Percentiles rank a stretch among this genome's conserved stretches.
Conservation (phyloP, 1,140 invertebrate species). For the Globodera ellingtonae region DNA sequence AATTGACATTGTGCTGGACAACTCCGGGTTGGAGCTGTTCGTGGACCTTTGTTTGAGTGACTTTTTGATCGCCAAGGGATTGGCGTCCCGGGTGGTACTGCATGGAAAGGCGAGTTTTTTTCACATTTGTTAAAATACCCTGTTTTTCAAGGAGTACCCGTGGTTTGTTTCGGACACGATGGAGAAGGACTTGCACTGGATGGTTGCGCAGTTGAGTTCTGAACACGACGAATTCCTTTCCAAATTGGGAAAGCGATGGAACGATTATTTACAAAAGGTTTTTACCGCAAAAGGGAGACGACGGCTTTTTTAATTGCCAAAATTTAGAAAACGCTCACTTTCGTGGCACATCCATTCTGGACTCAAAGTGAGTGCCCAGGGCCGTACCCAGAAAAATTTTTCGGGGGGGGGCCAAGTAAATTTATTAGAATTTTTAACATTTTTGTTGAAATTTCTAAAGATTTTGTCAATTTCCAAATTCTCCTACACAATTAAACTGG, state of each 20-base stretch:
- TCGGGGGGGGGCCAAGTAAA: no score
- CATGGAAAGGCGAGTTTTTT: constrained; percentile 75
- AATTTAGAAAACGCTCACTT: constrained; percentile 33
- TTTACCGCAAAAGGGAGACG: neutral
- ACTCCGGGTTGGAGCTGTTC: constrained; percentile 89
- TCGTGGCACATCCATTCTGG: constrained; percentile 50
- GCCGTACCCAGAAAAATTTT: no score
- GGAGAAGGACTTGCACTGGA: constrained; percentile 77
- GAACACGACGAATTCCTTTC: constrained; percentile 61
- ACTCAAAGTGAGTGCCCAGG: constrained; percentile 46
- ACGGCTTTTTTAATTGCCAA: neutral
- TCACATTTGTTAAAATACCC: neutral
- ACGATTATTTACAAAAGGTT: constrained; percentile 56
- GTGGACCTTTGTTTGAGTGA: constrained; percentile 85
- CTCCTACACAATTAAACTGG: constrained; percentile 17
- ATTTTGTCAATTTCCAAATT: no score
- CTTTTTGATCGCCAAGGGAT: constrained; percentile 74
- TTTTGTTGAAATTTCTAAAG: no score
- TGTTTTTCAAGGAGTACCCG: constrained; percentile 71
- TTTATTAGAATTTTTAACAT: no score
- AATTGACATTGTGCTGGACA: constrained; percentile 84
- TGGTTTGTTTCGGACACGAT: constrained; percentile 96
- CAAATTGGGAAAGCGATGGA: constrained; percentile 63
- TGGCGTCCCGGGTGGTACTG: constrained; percentile 77
- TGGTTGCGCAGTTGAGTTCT: constrained; percentile 65